Evolutionary conservation across 1,140 invertebrate genomes (phyloP), one percentile per base, ranked within the genome.

Genomic region (Dinoponera quadriceps): DNA sequence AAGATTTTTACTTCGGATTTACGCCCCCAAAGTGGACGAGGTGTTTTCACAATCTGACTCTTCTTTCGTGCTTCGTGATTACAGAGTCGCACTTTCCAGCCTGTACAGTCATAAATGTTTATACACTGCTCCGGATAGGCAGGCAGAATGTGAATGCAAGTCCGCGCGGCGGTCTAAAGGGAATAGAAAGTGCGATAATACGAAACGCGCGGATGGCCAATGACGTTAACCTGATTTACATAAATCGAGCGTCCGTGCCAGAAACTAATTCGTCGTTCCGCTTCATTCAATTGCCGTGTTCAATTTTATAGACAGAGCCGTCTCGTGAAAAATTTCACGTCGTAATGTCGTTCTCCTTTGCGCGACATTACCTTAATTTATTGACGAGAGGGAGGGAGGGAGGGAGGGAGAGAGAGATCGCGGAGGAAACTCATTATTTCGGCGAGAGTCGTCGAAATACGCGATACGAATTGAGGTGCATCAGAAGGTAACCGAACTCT

Each of bases 191-290:
- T 88, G 85, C 86, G 84, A 90, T 92, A 91, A 91, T 89, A 88
- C 85, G 80, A 85, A 78, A 85, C 73, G 69, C 65, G 65, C 65
- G 77, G 44, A 82, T 33, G 77, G 14, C 38, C 60, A 51, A 89
- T 63, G 87, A 86, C 85, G 88, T 92, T 90, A 91, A 91, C 89
- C 88, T 88, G 90, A 91, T 92, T 91, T 92, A 88, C 91, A 92
- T 92, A 92, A 91, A 92, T 92, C 85, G 91, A 91, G 69, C 88
- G 66, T 54, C 72, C 78, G 71, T 81, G 81, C 57, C 74, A 80
- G 38, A 72, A 75, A 80, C 84, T 86, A 89, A 88, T 88, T 88
- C 84, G 48, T 59, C 55, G 74, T 84, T 88, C 80, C 84, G 60
- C 78, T 87, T 87, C 84, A 86, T 86, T 78, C 29, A 55, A 78